Evolutionary conservation across 92 coral and sea anemone species (phyloP).

Genomic region (Anthopleura xanthogrammica): DNA sequence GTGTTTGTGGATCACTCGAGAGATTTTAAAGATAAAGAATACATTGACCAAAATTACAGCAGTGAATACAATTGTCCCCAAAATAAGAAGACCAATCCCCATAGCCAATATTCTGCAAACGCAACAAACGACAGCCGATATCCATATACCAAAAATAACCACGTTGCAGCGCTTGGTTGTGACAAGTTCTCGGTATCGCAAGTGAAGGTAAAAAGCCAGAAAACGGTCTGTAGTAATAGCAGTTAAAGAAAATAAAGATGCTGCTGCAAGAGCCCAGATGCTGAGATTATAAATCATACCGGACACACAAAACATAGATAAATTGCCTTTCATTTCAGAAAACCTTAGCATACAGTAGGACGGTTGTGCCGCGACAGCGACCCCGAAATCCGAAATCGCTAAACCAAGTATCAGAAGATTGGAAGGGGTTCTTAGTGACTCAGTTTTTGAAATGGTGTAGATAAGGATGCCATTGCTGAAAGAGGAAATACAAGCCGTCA

Average conservation of each 20-base stretch:
- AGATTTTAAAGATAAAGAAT: background rate
- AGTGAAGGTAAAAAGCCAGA: constrained; percentile 11
- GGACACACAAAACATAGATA: background rate
- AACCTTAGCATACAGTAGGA: background rate
- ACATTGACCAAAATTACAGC: background rate
- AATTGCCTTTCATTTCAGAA: background rate
- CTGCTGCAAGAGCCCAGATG: constrained; percentile 12
- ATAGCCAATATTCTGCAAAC: background rate
- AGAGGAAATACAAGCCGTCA: background rate
- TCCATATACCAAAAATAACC: background rate
- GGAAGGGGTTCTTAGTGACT: constrained; percentile 5
- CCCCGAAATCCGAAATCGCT: background rate
- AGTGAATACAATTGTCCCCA: background rate
- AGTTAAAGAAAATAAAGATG: constrained; percentile 14
- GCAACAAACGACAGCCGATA: background rate
- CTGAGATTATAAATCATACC: background rate
- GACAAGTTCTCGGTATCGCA: constrained; percentile 14
- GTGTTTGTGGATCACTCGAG: background rate
- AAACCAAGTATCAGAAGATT: constrained; percentile 8
- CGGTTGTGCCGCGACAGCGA: background rate
- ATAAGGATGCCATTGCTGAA: background rate
- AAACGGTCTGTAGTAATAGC: constrained; percentile 13
- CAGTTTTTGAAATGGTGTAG: background rate
- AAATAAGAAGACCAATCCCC: background rate
- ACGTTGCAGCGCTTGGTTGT: background rate